Percentiles rank a stretch among this genome's conserved stretches.
phyloP scores from a whole-genome alignment of 2,888 invertebrate genomes.

The Ceriagrion tenellum region DNA sequence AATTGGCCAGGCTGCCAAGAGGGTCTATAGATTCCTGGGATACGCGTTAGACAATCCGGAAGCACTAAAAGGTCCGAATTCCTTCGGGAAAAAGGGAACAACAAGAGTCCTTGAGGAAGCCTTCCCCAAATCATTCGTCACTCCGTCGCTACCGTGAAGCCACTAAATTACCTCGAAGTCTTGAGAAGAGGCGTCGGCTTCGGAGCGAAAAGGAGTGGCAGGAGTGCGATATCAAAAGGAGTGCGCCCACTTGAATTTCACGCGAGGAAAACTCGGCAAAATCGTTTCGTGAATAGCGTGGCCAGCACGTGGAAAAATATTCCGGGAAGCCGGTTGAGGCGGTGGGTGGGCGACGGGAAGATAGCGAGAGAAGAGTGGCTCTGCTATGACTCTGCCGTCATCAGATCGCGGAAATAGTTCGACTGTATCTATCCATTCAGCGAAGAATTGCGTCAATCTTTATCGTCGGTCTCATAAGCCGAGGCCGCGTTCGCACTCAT shows the following conservation, averaged over 20 bases:
- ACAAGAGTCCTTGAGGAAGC: background rate
- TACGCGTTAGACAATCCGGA: background rate
- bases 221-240: background rate
- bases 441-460: background rate
- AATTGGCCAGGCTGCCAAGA: background rate
- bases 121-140: constrained; percentile 27
- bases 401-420: background rate
- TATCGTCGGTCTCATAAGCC: background rate
- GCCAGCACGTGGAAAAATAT: background rate
- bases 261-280: background rate
- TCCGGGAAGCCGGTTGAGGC: background rate
- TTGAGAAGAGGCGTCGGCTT: background rate
- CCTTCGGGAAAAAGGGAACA: background rate
- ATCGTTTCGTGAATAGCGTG: background rate
- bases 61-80: background rate
- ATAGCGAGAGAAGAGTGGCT: background rate
- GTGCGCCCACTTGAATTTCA: background rate
- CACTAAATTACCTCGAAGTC: background rate
- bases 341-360: background rate
- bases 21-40: background rate
- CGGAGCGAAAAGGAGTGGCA: background rate
- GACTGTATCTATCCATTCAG: background rate
- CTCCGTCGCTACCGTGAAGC: background rate
- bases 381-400: background rate
- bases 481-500: background rate